Evolutionary conservation across 2,797 vertebrate genomes (phyloP).

Genomic region (Syngnathus rostellatus): DNA sequence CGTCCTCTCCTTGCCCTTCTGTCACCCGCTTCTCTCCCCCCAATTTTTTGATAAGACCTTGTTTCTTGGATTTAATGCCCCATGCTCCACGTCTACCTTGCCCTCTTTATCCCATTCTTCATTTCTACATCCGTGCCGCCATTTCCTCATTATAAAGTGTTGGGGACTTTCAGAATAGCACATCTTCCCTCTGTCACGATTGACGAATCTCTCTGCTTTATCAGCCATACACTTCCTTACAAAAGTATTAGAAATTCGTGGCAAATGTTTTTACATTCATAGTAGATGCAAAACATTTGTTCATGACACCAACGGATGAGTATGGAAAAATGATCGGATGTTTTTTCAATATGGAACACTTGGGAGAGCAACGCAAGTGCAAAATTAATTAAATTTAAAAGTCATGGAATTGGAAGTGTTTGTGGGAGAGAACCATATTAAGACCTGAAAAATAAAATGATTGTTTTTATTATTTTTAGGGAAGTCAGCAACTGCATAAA

Average conservation of each 20-base stretch:
- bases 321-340: neutral
- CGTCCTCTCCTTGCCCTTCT: constrained; percentile 34
- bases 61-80: constrained; percentile 39
- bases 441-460: too few relatives aligned
- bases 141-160: constrained; percentile 21
- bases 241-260: neutral
- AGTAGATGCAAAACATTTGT: neutral
- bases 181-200: constrained; percentile 3
- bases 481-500: neutral
- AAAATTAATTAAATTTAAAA: too few relatives aligned
- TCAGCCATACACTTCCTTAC: neutral
- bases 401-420: neutral
- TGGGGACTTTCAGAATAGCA: constrained; percentile 19
- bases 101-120: constrained; percentile 32
- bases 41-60: constrained; percentile 49
- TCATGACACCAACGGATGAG: neutral
- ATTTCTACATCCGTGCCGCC: constrained; percentile 26
- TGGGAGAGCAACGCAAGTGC: neutral
- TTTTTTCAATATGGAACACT: neutral
- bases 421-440: neutral
- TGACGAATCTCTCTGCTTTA: neutral
- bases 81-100: constrained; percentile 26
- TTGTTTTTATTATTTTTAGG: too few relatives aligned
- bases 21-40: constrained; percentile 26
- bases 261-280: neutral